These are phyloP conservation scores for Cataglyphis altisquamis DNA, from an alignment of 2,888 invertebrate genomes.

Conservation along the genomic window DNA sequence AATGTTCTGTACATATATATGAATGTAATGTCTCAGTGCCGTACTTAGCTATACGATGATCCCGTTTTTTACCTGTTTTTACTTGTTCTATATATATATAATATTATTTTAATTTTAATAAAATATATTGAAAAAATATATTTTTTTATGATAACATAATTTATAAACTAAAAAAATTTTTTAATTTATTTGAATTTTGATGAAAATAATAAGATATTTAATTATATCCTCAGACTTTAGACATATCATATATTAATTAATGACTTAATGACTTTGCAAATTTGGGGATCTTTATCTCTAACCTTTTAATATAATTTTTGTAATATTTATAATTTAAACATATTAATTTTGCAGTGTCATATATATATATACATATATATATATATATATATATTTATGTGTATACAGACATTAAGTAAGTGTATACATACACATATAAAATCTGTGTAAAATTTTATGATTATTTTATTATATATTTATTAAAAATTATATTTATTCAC, in stretches of 20 bases:
- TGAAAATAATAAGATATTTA: background rate
- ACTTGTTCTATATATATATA: background rate
- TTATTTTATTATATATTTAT: constrained; percentile 19
- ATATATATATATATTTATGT: background rate
- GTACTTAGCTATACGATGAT: background rate
- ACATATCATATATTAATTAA: background rate
- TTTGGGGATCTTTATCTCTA: background rate
- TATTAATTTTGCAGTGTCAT: background rate
- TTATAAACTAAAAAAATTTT: background rate
- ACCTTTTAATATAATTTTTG: background rate
- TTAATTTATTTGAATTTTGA: background rate
- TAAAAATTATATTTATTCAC: background rate
- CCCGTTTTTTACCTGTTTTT: background rate
- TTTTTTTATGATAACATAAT: background rate
- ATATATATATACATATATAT: background rate
- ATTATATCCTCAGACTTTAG: background rate
- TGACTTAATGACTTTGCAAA: background rate
- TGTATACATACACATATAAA: background rate
- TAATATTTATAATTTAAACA: background rate
- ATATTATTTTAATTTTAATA: background rate
- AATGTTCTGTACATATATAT: background rate
- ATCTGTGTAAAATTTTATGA: background rate
- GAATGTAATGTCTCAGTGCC: constrained; percentile 10
- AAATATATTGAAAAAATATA: background rate
- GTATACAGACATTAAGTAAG: background rate